Conservation (phyloP, 1,140 invertebrate species). For the Drosophila kurseongensis region DNA sequence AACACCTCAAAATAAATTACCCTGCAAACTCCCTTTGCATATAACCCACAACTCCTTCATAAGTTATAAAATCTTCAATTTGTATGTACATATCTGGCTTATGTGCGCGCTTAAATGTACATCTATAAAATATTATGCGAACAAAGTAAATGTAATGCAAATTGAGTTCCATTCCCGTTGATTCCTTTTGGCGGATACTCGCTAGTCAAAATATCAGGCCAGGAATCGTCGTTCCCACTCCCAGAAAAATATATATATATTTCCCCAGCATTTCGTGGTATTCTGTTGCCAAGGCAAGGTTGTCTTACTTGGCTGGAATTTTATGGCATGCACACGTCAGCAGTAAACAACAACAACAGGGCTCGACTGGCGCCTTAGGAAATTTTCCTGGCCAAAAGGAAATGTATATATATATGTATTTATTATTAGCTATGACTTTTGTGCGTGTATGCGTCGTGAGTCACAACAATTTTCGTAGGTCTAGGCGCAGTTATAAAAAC, state of each 20-base stretch:
- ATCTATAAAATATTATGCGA: constrained; percentile 72
- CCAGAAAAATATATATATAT: constrained; percentile 2
- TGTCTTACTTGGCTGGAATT: constrained; percentile 57
- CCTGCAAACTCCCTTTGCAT: not conserved
- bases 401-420: constrained; percentile 36
- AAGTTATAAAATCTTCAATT: constrained; percentile 12
- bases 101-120: not conserved
- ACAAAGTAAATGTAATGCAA: constrained; percentile 74
- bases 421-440: constrained; percentile 61
- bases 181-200: constrained; percentile 26
- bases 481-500: constrained; percentile 39
- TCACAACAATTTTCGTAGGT: constrained; percentile 20
- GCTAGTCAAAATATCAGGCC: constrained; percentile 56
- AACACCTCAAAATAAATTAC: not conserved
- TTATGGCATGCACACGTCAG: constrained; percentile 77
- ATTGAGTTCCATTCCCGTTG: constrained; percentile 60
- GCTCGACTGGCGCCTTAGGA: constrained; percentile 24
- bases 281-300: constrained; percentile 45
- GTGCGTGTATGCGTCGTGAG: constrained; percentile 34
- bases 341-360: constrained; percentile 28
- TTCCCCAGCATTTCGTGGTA: constrained; percentile 1
- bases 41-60: constrained; percentile 13
- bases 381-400: constrained; percentile 24
- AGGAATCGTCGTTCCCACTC: constrained; percentile 26
- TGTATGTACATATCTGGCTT: constrained; percentile 2